Percentiles rank a stretch among this genome's conserved stretches.
These are phyloP conservation scores for Aleiodes alternator DNA, from an alignment of 2,888 invertebrate genomes.

Conservation along the genomic window DNA sequence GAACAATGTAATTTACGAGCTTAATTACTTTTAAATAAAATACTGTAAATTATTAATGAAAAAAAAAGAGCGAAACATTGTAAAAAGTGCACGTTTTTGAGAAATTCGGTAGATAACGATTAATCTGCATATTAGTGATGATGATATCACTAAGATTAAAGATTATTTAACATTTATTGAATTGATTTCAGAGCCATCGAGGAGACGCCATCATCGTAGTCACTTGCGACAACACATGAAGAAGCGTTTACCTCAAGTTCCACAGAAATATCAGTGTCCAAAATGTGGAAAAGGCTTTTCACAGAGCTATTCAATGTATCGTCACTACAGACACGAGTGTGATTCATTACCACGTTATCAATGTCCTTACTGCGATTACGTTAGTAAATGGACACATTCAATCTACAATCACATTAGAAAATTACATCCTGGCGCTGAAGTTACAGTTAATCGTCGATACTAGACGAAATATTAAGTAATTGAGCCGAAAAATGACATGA, in stretches of 20 bases:
- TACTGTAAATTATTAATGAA: background rate
- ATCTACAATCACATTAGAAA: constrained; percentile 71
- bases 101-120: constrained; percentile 1
- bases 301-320: constrained; percentile 70
- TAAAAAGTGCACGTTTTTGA: constrained; percentile 14
- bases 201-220: constrained; percentile 21
- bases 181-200: constrained; percentile 60
- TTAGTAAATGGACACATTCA: constrained; percentile 70
- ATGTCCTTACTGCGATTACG: constrained; percentile 71
- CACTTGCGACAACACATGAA: background rate
- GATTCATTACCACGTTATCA: constrained; percentile 69
- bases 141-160: background rate
- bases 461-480: constrained; percentile 49
- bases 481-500: background rate
- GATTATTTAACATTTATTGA: background rate
- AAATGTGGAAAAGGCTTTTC: constrained; percentile 69
- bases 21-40: constrained; percentile 5
- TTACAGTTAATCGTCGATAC: constrained; percentile 65
- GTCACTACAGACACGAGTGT: constrained; percentile 74
- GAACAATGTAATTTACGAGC: constrained; percentile 18
- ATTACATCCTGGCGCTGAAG: constrained; percentile 64
- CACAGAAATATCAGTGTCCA: constrained; percentile 63
- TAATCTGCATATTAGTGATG: constrained; percentile 17
- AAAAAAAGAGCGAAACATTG: background rate
- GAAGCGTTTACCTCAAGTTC: background rate